phyloP scores from a whole-genome alignment of 2,113 vertebrate genomes.

The Epinephelus moara region DNA sequence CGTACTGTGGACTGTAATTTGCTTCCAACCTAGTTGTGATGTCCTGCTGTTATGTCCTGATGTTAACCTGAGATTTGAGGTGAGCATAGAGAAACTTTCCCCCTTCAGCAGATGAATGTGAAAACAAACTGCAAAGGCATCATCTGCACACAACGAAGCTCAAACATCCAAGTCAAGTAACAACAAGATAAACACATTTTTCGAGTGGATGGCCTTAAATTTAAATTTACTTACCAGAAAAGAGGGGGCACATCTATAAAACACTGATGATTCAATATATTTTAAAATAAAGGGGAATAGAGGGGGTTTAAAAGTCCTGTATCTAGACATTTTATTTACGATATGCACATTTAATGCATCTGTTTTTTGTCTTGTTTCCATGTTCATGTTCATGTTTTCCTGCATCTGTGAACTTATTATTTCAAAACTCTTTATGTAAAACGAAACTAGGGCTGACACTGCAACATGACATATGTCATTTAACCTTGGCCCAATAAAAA shows the following conservation, averaged over 20 bases:
- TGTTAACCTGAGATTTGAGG: background rate
- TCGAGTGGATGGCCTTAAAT: background rate
- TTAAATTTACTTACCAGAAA: too few species aligned
- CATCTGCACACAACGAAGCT: background rate
- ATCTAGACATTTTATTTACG: too few species aligned
- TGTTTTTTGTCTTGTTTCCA: too few species aligned
- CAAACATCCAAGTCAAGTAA: background rate
- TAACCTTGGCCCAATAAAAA: too few species aligned
- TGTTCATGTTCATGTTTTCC: too few species aligned
- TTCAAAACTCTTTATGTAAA: too few species aligned
- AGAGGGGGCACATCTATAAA: too few species aligned
- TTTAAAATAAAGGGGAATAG: background rate
- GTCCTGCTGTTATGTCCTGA: background rate
- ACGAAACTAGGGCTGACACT: too few species aligned
- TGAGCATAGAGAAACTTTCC: background rate
- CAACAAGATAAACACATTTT: background rate
- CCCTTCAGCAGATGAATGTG: background rate
- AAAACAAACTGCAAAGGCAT: background rate
- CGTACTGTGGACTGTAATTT: background rate
- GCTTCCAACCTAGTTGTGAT: background rate
- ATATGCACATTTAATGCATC: too few species aligned
- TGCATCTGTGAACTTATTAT: too few species aligned
- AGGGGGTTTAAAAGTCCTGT: too few species aligned
- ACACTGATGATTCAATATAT: background rate
- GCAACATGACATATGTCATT: too few species aligned